Evolutionary conservation across 2,888 invertebrate genomes (phyloP), one percentile per base, ranked within the genome.

Genomic region (Lampropteryx suffumata): DNA sequence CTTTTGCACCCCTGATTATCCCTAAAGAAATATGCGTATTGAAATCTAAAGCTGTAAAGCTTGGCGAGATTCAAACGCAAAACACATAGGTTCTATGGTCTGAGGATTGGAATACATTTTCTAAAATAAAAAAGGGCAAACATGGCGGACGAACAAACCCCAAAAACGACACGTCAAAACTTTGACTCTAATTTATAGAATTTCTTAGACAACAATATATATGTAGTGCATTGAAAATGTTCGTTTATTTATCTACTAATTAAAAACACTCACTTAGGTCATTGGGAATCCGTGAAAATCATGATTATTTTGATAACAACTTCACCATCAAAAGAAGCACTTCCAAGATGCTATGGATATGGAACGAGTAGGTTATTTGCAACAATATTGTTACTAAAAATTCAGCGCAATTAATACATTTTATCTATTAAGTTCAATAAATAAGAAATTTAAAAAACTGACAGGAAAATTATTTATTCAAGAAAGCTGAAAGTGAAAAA

Each of bases 401-500:
- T 59, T 64, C 64, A 61, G 61, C 57, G 53, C 65, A 62, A 55
- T 63, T 58, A 61, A 69, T 67, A 53, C 64, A 73, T 71, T 62
- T 62, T 70, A 67, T 57, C n/a, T n/a, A n/a, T n/a, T n/a, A n/a
- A 55, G 59, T 66, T 61, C 61, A 58, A 65, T 49, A 55, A 69
- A 70, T 58, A 61, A 64, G 58, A 67, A 68, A 56, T 68, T 61
- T 71, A 66, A 59, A 60, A 71, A 72, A 72, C 64, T 71, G 64
- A 68, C 69, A 71, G 73, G 67, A 69, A 73, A 77, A 81, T 77
- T 67, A 79, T 69, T 70, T 33, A 71, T 73, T 72, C 75, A 72
- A 79, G 68, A 75, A 81, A 88, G n/a, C n/a, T n/a, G n/a, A n/a
- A 83, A 81, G 89, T 89, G 89, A 89, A 89, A 89, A 88, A 89